A percentile compares a stretch with the other conserved stretches of the same genome.
Evolutionary conservation across 2,113 vertebrate species (phyloP).

Genomic region (Grammomys dolichurus): DNA sequence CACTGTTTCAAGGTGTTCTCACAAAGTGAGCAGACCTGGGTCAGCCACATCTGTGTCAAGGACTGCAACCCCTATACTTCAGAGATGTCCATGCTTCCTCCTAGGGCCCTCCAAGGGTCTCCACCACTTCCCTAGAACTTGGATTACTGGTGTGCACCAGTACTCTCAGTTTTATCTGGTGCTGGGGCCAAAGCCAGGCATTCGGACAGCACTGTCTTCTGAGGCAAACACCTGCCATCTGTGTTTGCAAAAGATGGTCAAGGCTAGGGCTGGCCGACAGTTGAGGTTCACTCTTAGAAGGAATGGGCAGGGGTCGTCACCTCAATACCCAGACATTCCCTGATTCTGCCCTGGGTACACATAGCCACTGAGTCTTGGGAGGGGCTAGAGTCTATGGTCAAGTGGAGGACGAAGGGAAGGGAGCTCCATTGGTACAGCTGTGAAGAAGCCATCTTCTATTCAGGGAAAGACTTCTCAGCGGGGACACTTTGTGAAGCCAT

Average conservation of each 20-base stretch:
- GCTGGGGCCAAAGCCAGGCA: not conserved
- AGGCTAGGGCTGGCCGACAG: not conserved
- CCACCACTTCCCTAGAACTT: not conserved
- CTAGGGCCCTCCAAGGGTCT: not conserved
- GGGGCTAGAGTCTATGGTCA: not conserved
- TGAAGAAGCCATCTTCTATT: not conserved
- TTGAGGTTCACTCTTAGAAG: not conserved
- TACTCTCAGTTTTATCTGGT: not conserved
- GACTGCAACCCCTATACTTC: accelerated
- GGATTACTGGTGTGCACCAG: not conserved
- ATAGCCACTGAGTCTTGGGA: not conserved
- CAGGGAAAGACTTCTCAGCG: not conserved
- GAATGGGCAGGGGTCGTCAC: not conserved
- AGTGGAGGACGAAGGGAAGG: not conserved
- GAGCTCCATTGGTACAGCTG: not conserved
- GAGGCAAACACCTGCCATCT: not conserved
- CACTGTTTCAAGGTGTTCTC: no score
- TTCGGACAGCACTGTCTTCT: not conserved
- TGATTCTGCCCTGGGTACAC: not conserved
- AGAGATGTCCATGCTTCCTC: not conserved
- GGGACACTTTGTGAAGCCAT: not conserved
- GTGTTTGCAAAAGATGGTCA: not conserved
- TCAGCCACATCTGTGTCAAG: not conserved
- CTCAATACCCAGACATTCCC: not conserved
- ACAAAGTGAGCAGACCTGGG: no score